These are phyloP conservation scores for Xanthia togata DNA, from an alignment of 2,888 invertebrate genomes.

Conservation along the genomic window DNA sequence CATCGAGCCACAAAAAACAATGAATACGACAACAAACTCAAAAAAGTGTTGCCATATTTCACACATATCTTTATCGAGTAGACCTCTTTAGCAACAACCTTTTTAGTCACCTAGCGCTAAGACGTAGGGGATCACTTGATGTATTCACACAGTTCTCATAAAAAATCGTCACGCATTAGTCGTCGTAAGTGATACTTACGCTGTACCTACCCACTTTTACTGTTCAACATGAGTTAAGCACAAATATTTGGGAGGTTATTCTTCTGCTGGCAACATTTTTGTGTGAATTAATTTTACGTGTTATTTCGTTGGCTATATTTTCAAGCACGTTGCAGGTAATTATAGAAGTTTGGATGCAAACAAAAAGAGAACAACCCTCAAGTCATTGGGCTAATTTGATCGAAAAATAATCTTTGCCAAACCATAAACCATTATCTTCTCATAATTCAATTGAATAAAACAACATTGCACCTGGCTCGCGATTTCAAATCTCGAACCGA, in stretches of 20 bases:
- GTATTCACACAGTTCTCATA: conserved; percentile 74
- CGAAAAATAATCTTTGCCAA: conserved; percentile 3
- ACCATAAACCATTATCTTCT: conserved; percentile 5
- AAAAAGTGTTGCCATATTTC: conserved; percentile 56
- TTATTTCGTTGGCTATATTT: neutral
- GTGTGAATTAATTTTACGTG: conserved; percentile 17
- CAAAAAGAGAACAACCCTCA: neutral
- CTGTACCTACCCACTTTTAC: conserved; percentile 59
- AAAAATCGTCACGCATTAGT: conserved; percentile 78
- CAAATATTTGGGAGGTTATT: conserved; percentile 68
- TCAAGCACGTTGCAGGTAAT: neutral
- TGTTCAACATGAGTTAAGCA: conserved; percentile 56
- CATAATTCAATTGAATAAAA: conserved; percentile 13
- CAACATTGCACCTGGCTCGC: conserved; percentile 45
- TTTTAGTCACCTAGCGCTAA: conserved; percentile 59
- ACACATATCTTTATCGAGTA: conserved; percentile 64
- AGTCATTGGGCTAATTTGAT: neutral
- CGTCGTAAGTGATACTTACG: conserved; percentile 72
- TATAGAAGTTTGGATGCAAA: neutral
- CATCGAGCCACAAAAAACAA: conserved; percentile 6
- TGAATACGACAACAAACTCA: conserved; percentile 17
- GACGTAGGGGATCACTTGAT: conserved; percentile 69
- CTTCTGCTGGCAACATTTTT: conserved; percentile 53
- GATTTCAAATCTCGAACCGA: conserved; percentile 40
- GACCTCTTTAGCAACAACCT: conserved; percentile 57